A percentile compares a stretch with the other conserved stretches of the same genome.
Conservation (phyloP, 2,888 invertebrate species). For the Timandra comae region DNA sequence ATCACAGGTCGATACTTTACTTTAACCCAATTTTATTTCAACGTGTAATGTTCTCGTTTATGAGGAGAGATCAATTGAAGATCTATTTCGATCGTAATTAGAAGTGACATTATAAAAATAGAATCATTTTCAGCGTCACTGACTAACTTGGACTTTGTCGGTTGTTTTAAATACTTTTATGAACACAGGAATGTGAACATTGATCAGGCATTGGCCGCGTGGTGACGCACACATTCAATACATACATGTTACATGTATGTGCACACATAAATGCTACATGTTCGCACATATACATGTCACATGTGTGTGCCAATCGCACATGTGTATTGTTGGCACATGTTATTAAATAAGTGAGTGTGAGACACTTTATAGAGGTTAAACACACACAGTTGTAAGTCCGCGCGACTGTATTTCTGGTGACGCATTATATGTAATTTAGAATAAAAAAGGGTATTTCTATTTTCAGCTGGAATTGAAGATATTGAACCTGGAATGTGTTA, state of each 20-base stretch:
- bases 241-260: too few relatives aligned
- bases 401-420: constrained; percentile 28
- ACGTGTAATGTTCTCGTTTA: too few relatives aligned
- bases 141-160: constrained; percentile 21
- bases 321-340: constrained; percentile 35
- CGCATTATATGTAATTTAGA: constrained; percentile 14
- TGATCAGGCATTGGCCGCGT: constrained; percentile 60
- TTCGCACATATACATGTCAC: constrained; percentile 28
- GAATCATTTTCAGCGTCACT: constrained; percentile 1
- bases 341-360: constrained; percentile 23
- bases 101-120: background rate
- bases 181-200: constrained; percentile 61
- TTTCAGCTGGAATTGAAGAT: too few relatives aligned
- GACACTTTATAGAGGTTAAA: constrained; percentile 26
- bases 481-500: too few relatives aligned
- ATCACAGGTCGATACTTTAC: too few relatives aligned
- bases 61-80: too few relatives aligned
- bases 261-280: too few relatives aligned
- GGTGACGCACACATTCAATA: constrained; percentile 23
- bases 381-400: constrained; percentile 17
- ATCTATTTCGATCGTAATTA: too few relatives aligned
- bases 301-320: constrained; percentile 46
- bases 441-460: too few relatives aligned
- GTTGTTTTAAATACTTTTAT: constrained; percentile 28
- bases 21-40: too few relatives aligned